Base-by-base conservation (phyloP, 2,113 vertebrate species). In the mouse (Mus musculus) region DNA sequence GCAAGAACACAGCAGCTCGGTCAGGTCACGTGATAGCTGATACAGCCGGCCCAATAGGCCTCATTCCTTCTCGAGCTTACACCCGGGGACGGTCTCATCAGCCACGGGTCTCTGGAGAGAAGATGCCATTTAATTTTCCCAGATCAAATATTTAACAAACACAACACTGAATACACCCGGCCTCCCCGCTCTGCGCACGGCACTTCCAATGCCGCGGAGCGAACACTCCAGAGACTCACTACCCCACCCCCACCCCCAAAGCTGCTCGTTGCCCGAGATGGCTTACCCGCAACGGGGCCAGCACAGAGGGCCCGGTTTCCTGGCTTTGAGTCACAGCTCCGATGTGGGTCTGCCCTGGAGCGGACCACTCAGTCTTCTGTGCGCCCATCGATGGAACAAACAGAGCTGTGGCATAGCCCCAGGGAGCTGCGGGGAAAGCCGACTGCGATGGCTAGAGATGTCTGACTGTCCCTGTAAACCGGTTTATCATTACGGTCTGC, bases 111-210 rank as follows among this genome's bases (percentile, higher is more conserved):
- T 97, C 97, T 26, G 12, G 97, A 97, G 93, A 96, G 89, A 93
- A 39, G 75, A 91, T 93, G 91, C 96, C 97, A 94, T 97, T 97
- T 96, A 91, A 94, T 94, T 94, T 92, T 93, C 84, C 73, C 91
- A 80, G 69, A 97, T 98, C 97, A 97, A 97, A 98, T 96, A 98
- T 97, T 97, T 96, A 96, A 91, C 97, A 96, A 96, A 96, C 95
- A 96, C 61, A 72, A n/a, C 36, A 24, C 3, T 71, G 93, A 72
- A 49, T 71, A 96, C 94, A 93, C 69, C 24, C 69, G 46, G 91
- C 75, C 56, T 73, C 36, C 93, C 84, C 88, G 56, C 61, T 93
- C 90, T 82, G 91, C 87, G 49, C 56, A 42, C 13, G 0, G 91
- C 56, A 67, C 93, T 91, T 67, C 11, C 88, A 93, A 89, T 80